Evolutionary conservation across 2,113 vertebrate species (phyloP).

Genomic region (Axis porcinus): DNA sequence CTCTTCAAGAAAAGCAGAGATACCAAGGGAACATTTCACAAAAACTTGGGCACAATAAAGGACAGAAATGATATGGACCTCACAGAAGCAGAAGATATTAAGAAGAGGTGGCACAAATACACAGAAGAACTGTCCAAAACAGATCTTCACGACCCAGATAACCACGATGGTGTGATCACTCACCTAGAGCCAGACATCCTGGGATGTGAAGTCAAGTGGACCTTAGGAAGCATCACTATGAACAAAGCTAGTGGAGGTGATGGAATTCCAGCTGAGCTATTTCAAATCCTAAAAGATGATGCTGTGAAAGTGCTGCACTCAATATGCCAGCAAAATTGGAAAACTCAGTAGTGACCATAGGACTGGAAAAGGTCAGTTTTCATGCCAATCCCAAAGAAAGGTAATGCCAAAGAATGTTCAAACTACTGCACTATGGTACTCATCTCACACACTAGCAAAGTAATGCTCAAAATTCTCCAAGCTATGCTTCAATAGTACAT

Average conservation of each 20-base stretch:
- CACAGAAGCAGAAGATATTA: background rate
- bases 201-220: background rate
- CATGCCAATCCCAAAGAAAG: background rate
- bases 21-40: background rate
- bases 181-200: background rate
- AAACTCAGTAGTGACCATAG: background rate
- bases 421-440: background rate
- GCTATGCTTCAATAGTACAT: background rate
- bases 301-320: background rate
- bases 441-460: background rate
- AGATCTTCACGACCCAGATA: background rate
- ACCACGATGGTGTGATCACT: background rate
- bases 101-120: background rate
- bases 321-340: background rate
- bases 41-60: background rate
- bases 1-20: background rate
- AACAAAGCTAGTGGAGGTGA: background rate
- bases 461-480: background rate
- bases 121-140: background rate
- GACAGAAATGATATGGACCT: background rate
- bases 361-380: background rate
- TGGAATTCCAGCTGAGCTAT: background rate
- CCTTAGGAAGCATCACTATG: background rate
- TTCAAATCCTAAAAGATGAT: background rate
- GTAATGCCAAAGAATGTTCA: background rate